Percentiles rank a stretch among this genome's conserved stretches.
phyloP scores from a whole-genome alignment of 2,888 invertebrate genomes.

The Clunio marinus region DNA sequence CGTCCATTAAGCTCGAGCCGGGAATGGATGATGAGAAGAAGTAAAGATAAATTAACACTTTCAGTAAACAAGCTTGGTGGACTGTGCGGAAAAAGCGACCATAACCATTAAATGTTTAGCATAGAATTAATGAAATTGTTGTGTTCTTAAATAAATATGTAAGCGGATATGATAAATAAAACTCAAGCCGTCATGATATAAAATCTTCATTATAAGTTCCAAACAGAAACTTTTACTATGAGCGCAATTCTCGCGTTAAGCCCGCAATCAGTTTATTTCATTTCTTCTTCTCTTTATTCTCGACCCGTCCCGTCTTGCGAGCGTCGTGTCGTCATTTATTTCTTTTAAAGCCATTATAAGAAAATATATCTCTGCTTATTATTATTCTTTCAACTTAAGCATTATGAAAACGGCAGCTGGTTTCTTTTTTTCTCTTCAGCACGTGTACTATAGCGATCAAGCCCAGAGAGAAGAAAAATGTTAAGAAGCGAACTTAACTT shows the following conservation, averaged over 20 bases:
- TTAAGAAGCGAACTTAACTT: too few relatives aligned
- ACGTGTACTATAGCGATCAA: conserved; percentile 30
- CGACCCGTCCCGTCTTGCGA: not conserved
- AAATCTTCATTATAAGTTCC: conserved; percentile 37
- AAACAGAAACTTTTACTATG: conserved; percentile 27
- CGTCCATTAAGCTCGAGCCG: conserved; percentile 27
- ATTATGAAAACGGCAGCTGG: conserved; percentile 35
- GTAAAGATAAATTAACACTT: conserved; percentile 36
- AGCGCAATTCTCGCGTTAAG: conserved; percentile 14
- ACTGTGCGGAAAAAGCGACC: not conserved
- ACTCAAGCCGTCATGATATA: conserved; percentile 25
- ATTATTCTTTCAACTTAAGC: conserved; percentile 32
- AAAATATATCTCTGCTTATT: conserved; percentile 30
- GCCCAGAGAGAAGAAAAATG: too few relatives aligned
- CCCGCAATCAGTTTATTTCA: conserved; percentile 18
- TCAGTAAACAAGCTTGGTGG: conserved; percentile 6
- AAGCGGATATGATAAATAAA: too few relatives aligned
- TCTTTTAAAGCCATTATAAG: conserved; percentile 19
- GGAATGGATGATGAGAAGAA: not conserved
- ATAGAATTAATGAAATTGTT: not conserved
- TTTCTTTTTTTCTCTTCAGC: conserved; percentile 32
- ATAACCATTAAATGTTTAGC: too few relatives aligned
- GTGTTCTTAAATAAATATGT: not conserved
- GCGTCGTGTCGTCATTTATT: conserved; percentile 32
- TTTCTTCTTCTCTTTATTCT: not conserved